Conservation (phyloP, 1,140 invertebrate genomes). For the Cherax quadricarinatus region DNA sequence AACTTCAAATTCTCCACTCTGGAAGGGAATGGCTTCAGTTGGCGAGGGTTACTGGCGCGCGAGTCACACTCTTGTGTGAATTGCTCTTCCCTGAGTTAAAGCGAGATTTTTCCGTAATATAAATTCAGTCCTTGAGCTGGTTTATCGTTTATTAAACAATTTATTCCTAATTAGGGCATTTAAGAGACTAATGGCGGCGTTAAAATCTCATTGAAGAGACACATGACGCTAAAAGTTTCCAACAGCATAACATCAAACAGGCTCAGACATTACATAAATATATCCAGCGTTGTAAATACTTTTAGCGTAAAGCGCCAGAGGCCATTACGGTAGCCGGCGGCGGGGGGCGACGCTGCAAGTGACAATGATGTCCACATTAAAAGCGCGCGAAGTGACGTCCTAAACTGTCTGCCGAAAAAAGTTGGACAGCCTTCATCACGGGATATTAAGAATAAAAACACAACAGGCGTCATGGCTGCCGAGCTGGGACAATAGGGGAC, state of each 20-base stretch:
- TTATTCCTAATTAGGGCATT: conserved; percentile 65
- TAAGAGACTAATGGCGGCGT: conserved; percentile 59
- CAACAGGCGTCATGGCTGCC: conserved; percentile 60
- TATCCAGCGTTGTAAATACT: conserved; percentile 48
- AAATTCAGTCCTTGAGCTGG: conserved; percentile 56
- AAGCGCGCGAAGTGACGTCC: conserved; percentile 68
- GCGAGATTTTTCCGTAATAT: conserved; percentile 40
- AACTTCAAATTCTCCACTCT: neutral
- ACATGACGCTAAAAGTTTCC: conserved; percentile 57
- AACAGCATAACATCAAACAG: conserved; percentile 45
- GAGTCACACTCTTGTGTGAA: conserved; percentile 36
- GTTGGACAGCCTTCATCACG: conserved; percentile 67
- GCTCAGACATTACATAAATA: conserved; percentile 65
- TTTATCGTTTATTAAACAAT: conserved; percentile 65
- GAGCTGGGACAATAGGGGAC: conserved; percentile 65
- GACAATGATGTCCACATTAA: conserved; percentile 69
- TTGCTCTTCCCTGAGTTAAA: conserved; percentile 51
- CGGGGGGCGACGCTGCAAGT: conserved; percentile 55
- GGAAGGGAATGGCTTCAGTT: neutral
- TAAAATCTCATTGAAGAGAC: conserved; percentile 62
- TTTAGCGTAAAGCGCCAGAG: conserved; percentile 36
- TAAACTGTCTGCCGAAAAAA: conserved; percentile 62
- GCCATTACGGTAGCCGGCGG: conserved; percentile 49
- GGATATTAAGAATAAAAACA: conserved; percentile 71
- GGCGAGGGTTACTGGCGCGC: conserved; percentile 6